Base-by-base conservation (phyloP, 2,888 invertebrate species). In the Standfussiana lucernea region DNA sequence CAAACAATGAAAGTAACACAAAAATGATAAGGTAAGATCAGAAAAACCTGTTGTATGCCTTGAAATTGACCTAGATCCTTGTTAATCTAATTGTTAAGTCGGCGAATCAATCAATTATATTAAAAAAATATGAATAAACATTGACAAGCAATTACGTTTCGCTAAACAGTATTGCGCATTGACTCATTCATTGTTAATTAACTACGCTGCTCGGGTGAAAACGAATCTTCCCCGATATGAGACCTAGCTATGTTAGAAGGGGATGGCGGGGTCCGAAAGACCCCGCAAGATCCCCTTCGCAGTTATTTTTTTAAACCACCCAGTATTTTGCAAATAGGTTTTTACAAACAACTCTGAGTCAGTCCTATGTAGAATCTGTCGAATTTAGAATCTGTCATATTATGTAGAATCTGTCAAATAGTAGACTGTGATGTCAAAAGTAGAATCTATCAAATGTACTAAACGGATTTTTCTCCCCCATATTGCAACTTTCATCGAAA, bases 61-160 rank as follows among this genome's bases (percentile, higher is more conserved):
- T 78, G 69, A 62, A 50, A 69, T 37, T 78, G 35, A 69, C 42
- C 42, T 21, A 62, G 50, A 69, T 77, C 0, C 40, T 40, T 40
- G 8, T 40, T 8, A 40, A 64, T 18, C 8, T n/a, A 40, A 35
- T 24, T 37, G 8, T 40, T 28, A 50, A 24, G 42, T 68, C 67
- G 42, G 61, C 10, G 77, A 78, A 78, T 69, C 61, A 69, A 69
- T 78, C 50, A 77, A 32, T 66, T 76, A 35, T 21, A 18, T n/a
- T 76, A 40, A 59, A 77, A 77, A 77, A 42, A 6, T 62, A 77
- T 77, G 69, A 77, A 69, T 78, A 78, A 77, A 61, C 78, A 78
- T 69, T 42, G 24, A 18, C 35, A 28, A 61, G 40, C 32, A 61
- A 61, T 68, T 40, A 68, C 59, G 35, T 61, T 42, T n/a, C 28